Evolutionary conservation across 2,113 vertebrate species (phyloP), one percentile per base, ranked within the genome.

Genomic region (Megaptera novaeangliae): DNA sequence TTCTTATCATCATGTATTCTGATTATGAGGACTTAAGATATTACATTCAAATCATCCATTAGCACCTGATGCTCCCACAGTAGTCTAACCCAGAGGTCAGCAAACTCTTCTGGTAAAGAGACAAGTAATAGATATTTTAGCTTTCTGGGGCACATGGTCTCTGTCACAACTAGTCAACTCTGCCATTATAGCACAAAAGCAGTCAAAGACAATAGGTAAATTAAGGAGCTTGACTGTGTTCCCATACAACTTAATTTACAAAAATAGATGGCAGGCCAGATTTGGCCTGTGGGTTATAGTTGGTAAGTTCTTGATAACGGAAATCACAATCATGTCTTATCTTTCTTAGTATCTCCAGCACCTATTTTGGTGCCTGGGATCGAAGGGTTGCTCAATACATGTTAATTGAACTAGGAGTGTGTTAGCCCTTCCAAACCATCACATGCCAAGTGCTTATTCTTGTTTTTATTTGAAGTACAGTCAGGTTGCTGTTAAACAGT

Each of bases 401-500:
- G 3, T 44, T 82, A 34, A 55, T 36, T 75, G 59, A 86, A 46
- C 14, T 27, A 17, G 1, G 8, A 84, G 1, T 63, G 1, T 25
- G 3, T 83, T 39, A 41, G 10, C 6, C 1, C 8, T 39, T 83
- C 46, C 15, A 63, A 61, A 63, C 11, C 3, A 55, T 49, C 55
- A 75, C 31, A 52, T 61, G 27, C 10, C 46, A 74, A 21, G 25
- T 36, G 15, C 49, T 81, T 36, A 49, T 44, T 93, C n/a, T 72
- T 88, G 15, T 72, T 36, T 95, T 59, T 69, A 85, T 87, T 93
- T 55, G 4, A 87, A 55, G 18, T 46, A 41, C 14, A 66, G 3
- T 95, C 82, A 96, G 75, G 27, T 95, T 46, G 44, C 84, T 92
- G 9, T 75, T 93, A 68, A 97, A 57, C 88, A 72, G 96, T 95